Percentiles rank a stretch among this genome's conserved stretches.
Evolutionary conservation across 2,888 invertebrate species (phyloP).

Genomic region (Eugnorisma glareosa): DNA sequence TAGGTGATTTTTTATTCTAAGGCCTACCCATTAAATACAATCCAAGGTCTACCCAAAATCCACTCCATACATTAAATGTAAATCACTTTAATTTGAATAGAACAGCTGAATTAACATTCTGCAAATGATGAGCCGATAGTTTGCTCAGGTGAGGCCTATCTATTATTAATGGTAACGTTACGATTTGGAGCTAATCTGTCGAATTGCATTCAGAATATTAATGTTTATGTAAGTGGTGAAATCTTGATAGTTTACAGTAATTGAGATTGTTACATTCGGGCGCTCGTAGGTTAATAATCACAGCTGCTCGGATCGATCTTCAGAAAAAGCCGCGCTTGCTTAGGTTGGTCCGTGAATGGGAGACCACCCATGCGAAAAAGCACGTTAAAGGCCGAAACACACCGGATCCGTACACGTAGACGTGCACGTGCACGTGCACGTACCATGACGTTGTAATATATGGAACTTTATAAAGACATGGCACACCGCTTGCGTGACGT

Average conservation of each 20-base stretch:
- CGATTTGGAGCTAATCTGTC: slow-evolving; percentile 10
- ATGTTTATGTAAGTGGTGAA: background rate
- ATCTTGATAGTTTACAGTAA: background rate
- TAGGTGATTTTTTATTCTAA: background rate
- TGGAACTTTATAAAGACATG: too few relatives aligned
- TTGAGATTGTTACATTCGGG: background rate
- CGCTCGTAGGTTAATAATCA: background rate
- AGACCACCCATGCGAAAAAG: too few relatives aligned
- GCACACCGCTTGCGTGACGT: too few relatives aligned
- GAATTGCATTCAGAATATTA: slow-evolving; percentile 21
- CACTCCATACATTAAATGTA: background rate
- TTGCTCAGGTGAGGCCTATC: slow-evolving; percentile 10
- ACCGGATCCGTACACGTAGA: too few relatives aligned
- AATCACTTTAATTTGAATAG: slow-evolving; percentile 7
- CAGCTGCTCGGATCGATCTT: background rate
- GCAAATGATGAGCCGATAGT: slow-evolving; percentile 34
- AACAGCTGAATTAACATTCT: slow-evolving; percentile 40
- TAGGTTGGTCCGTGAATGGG: background rate
- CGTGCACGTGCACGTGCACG: too few relatives aligned
- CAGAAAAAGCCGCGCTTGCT: background rate
- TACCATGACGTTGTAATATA: too few relatives aligned
- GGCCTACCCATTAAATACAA: background rate
- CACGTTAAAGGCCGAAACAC: too few relatives aligned
- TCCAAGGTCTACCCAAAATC: background rate
- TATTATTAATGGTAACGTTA: slow-evolving; percentile 28